Evolutionary conservation across 2,888 invertebrate genomes (phyloP).

Genomic region (Oligia fasciuncula): DNA sequence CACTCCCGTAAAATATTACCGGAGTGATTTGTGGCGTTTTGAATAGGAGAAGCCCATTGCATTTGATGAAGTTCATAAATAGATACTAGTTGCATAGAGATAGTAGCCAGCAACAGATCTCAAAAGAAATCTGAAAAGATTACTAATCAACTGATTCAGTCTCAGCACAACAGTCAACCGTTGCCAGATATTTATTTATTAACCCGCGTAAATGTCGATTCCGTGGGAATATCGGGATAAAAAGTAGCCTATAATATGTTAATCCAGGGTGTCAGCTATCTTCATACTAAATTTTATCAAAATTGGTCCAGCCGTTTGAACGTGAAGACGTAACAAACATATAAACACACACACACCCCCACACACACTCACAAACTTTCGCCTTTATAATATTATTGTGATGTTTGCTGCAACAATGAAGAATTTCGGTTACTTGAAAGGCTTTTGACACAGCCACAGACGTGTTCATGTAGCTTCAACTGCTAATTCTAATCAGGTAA

Average conservation of each 20-base stretch:
- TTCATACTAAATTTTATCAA: no score
- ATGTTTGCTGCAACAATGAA: no score
- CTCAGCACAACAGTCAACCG: not conserved
- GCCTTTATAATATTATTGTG: no score
- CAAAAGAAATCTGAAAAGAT: not conserved
- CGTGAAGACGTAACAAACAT: no score
- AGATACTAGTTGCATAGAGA: constrained; percentile 12
- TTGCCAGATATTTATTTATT: not conserved
- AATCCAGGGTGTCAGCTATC: no score
- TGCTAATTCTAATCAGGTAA: not conserved
- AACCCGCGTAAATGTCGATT: not conserved
- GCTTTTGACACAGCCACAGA: not conserved
- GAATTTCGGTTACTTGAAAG: not conserved
- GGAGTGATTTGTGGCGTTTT: constrained; percentile 43
- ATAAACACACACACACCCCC: no score
- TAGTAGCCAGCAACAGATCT: not conserved
- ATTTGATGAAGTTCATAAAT: constrained; percentile 23
- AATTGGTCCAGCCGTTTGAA: no score
- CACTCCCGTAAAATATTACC: constrained; percentile 8
- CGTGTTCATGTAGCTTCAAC: not conserved
- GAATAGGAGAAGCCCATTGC: not conserved
- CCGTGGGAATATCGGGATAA: no score
- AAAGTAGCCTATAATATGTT: no score
- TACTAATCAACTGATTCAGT: not conserved
- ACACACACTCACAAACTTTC: no score